phyloP scores from a whole-genome alignment of 2,797 vertebrate genomes.

The Paratrypauchen microcephalus region DNA sequence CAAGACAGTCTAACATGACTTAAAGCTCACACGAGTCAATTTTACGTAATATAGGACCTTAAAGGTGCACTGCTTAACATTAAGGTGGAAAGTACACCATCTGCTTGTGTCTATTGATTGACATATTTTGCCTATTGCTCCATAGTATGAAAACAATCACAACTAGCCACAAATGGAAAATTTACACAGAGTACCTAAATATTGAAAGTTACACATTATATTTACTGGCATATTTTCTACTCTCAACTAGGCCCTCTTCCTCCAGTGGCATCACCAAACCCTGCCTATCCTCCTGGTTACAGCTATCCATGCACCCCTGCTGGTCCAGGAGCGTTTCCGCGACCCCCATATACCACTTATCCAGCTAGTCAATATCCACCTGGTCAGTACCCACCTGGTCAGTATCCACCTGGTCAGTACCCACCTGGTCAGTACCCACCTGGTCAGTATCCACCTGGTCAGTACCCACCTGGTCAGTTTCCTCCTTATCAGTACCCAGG shows the following conservation, averaged over 20 bases:
- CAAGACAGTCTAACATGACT: no score
- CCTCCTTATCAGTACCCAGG: constrained; percentile 45
- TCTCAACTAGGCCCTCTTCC: constrained; percentile 59
- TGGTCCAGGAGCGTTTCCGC: constrained; percentile 61
- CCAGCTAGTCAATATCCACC: constrained; percentile 42
- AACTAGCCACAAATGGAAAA: no score
- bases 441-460: constrained; percentile 41
- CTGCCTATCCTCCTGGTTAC: constrained; percentile 69
- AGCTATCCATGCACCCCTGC: constrained; percentile 50
- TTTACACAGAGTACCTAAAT: not conserved
- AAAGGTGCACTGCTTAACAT: no score
- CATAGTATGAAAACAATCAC: no score
- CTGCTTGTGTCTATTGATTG: no score
- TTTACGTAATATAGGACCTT: no score
- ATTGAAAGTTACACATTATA: not conserved
- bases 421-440: constrained; percentile 49
- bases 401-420: constrained; percentile 36
- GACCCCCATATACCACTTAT: constrained; percentile 42
- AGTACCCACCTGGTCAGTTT: constrained; percentile 38
- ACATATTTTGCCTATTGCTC: no score
- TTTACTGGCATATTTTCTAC: not conserved
- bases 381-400: constrained; percentile 41
- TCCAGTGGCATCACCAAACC: constrained; percentile 59
- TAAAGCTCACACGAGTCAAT: no score
- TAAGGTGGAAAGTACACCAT: no score